Conservation (phyloP, 1,140 invertebrate species). For the Tetranychus urticae region DNA sequence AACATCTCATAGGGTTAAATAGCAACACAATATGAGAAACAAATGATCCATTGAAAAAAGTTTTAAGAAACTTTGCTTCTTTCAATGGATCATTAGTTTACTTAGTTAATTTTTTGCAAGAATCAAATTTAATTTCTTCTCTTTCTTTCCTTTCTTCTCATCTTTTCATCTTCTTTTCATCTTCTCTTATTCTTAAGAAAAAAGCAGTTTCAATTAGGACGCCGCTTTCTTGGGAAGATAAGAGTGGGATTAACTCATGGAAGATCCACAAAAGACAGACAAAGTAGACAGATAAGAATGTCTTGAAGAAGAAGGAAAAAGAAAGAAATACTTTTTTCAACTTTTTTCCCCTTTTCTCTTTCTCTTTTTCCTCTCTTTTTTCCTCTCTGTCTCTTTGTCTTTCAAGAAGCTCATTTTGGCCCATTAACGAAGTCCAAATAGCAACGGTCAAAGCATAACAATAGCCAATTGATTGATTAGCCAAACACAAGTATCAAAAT, state of each 20-base stretch:
- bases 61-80: background rate
- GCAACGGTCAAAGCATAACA: background rate
- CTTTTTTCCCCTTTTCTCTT: too few species aligned
- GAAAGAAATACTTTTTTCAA: background rate
- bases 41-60: too few species aligned
- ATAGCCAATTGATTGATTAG: too few species aligned
- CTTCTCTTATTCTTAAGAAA: background rate
- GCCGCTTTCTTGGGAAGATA: background rate
- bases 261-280: background rate
- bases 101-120: background rate
- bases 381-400: too few species aligned
- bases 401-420: too few species aligned
- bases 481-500: too few species aligned
- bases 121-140: background rate
- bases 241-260: background rate
- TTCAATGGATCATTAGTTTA: background rate
- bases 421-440: background rate
- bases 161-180: background rate
- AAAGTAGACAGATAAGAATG: background rate
- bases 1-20: too few species aligned
- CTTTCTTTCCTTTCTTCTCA: background rate
- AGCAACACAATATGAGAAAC: too few species aligned
- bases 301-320: background rate
- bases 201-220: too few species aligned
- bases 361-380: too few species aligned